Base-by-base conservation (phyloP, 2,797 vertebrate species). In the Tokudaia muenninki region DNA sequence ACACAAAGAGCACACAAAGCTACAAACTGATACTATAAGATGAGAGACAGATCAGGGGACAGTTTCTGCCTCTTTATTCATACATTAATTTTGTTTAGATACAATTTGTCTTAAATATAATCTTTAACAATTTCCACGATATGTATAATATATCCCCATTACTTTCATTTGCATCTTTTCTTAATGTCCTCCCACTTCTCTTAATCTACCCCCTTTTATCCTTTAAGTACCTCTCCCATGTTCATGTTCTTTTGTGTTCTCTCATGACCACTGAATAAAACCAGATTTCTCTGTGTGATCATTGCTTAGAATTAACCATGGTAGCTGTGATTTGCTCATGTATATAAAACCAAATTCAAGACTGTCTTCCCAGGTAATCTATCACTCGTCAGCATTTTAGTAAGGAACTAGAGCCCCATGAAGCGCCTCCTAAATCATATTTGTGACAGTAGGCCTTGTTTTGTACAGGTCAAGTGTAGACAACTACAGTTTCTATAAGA, bases 1-100 rank as follows among this genome's bases (percentile, higher is more conserved):
- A 82, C 74, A 87, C 34, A 80, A 47, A 91, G 65, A 9, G 13
- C 47, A 47, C 41, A 41, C 41, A 41, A 41, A 41, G 41, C 88
- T 41, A 14, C 52, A 93, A 93, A 79, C 6, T 90, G n/a, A 75
- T 72, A 94, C 26, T 80, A 63, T 47, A 34, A 41, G 14, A 24
- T 14, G 16, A 93, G 3, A 26, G 7, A 50, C 41, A 67, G 88
- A 12, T 4, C 21, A 8, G 4, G 1, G 65, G 7, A 87, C 12
- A 41, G 3, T 84, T 57, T 95, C 50, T 95, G 19, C 11, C 22
- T 88, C 41, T 91, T 81, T 82, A 24, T 93, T 92, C 50, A 92
- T n/a, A 90, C 1, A 94, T 87, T 9, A 92, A 31, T 80, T 10
- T 6, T 92, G 67, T 90, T 75, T 50, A 67, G 31, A n/a, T 29